phyloP scores from a whole-genome alignment of 2,797 vertebrate genomes.

The Rhabdophis nuchalis region DNA sequence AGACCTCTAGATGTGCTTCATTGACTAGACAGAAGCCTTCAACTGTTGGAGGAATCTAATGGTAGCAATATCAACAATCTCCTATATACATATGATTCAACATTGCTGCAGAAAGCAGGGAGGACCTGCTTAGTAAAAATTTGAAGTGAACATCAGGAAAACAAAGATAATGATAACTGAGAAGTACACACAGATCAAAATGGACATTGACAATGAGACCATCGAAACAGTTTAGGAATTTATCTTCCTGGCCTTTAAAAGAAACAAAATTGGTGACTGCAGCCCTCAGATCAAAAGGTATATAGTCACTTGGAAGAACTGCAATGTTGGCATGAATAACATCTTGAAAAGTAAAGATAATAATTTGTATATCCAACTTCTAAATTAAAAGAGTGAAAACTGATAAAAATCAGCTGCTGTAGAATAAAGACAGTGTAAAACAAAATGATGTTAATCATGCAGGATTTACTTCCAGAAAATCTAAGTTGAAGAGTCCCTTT shows the following conservation, averaged over 20 bases:
- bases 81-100: too few species aligned
- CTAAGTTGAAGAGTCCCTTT: not conserved
- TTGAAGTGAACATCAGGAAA: not conserved
- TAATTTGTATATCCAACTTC: not conserved
- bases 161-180: not conserved
- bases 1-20: not conserved
- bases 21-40: not conserved
- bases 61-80: too few species aligned
- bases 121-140: not conserved
- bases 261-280: not conserved
- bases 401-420: not conserved
- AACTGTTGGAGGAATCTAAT: not conserved
- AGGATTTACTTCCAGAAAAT: not conserved
- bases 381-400: not conserved
- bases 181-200: not conserved
- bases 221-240: not conserved
- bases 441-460: not conserved
- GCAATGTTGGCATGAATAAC: not conserved
- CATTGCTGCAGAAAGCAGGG: not conserved
- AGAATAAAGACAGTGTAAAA: not conserved
- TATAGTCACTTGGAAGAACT: not conserved
- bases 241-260: not conserved
- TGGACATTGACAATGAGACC: not conserved
- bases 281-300: not conserved
- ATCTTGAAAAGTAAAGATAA: not conserved